phyloP scores from a whole-genome alignment of 2,113 vertebrate species.

The Bos taurus region DNA sequence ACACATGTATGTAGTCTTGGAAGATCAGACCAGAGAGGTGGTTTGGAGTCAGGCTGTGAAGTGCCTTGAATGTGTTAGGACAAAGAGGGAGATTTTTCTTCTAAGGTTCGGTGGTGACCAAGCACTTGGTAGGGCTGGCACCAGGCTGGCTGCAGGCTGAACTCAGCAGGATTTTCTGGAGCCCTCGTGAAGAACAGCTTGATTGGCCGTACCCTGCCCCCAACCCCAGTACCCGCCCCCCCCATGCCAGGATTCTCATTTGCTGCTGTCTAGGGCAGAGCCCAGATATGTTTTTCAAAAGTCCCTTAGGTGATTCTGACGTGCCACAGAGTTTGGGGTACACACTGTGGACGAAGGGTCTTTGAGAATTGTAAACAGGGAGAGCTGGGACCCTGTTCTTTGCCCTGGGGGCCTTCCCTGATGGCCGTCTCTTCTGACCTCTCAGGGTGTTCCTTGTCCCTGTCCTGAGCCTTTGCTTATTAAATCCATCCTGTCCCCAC shows the following conservation, averaged over 20 bases:
- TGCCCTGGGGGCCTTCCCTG: neutral
- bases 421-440: neutral
- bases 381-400: neutral
- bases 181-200: neutral
- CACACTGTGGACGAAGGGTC: neutral
- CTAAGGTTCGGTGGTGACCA: neutral
- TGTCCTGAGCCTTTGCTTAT: neutral
- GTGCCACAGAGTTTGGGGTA: neutral
- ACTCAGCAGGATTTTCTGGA: neutral
- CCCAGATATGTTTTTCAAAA: neutral
- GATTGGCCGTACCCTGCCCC: rapidly evolving
- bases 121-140: neutral
- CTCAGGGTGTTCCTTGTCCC: neutral
- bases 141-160: neutral
- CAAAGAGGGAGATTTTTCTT: neutral
- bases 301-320: neutral
- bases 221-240: rapidly evolving
- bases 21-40: neutral
- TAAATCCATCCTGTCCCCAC: neutral
- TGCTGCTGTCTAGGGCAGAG: neutral
- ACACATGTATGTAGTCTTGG: neutral
- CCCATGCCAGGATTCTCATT: neutral
- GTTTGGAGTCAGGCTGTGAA: neutral
- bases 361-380: neutral
- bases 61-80: neutral